phyloP scores from a whole-genome alignment of 2,113 vertebrate genomes.

The Nyctibius bracteatus region DNA sequence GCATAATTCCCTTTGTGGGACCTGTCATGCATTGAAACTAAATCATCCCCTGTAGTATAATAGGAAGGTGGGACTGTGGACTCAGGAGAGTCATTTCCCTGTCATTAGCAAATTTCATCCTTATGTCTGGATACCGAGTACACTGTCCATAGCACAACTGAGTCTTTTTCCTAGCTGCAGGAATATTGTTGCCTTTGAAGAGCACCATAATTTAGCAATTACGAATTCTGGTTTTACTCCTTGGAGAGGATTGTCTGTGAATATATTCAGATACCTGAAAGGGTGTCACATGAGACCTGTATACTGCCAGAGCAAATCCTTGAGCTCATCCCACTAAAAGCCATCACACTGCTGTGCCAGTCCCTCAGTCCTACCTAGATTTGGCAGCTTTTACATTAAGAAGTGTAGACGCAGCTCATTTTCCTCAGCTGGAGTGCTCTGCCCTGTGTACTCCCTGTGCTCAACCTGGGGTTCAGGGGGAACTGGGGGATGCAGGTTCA shows the following conservation, averaged over 20 bases:
- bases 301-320: background rate
- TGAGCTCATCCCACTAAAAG: background rate
- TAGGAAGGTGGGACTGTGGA: background rate
- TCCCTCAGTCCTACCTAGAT: background rate
- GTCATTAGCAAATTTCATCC: constrained; percentile 53
- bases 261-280: background rate
- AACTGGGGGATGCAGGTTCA: background rate
- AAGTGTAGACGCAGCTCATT: background rate
- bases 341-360: background rate
- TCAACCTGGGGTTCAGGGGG: background rate
- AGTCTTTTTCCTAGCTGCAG: background rate
- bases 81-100: constrained; percentile 24
- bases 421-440: background rate
- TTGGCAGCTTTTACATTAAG: background rate
- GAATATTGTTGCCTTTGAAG: background rate
- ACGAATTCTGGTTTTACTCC: background rate
- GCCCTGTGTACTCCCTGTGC: fast-evolving
- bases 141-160: background rate
- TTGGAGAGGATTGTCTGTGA: background rate
- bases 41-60: background rate
- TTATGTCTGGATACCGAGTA: background rate
- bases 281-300: background rate
- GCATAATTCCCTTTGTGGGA: background rate
- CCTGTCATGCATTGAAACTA: background rate
- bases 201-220: background rate